These are phyloP conservation scores for Portunus trituberculatus DNA, from an alignment of 1,140 invertebrate genomes.

Conservation along the genomic window DNA sequence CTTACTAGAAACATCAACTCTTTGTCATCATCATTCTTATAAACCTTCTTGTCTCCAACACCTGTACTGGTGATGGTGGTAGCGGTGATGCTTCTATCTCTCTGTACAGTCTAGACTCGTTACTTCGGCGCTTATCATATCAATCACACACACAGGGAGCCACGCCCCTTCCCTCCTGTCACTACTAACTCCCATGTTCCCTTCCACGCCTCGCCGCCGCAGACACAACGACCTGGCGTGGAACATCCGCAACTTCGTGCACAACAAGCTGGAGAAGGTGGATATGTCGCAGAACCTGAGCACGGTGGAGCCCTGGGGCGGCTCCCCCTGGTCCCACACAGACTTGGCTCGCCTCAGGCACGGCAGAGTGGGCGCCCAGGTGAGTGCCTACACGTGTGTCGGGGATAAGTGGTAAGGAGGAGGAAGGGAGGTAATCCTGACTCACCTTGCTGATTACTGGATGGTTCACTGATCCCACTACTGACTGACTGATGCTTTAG, in stretches of 20 bases:
- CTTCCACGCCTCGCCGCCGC: neutral
- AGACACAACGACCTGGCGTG: slow-evolving; percentile 83
- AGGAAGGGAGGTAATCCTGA: neutral
- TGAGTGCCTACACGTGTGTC: slow-evolving; percentile 73
- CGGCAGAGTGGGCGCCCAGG: slow-evolving; percentile 85
- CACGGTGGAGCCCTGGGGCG: slow-evolving; percentile 79
- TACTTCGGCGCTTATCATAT: no score
- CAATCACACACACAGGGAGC: no score
- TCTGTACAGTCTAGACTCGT: no score
- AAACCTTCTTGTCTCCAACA: neutral
- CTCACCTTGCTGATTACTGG: no score
- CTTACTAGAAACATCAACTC: no score
- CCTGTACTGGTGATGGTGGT: no score
- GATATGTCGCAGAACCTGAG: slow-evolving; percentile 80
- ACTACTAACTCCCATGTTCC: neutral
- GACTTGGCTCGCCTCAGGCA: slow-evolving; percentile 82
- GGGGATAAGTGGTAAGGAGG: neutral
- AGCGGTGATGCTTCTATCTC: no score
- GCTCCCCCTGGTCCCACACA: slow-evolving; percentile 82
- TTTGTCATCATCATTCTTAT: no score
- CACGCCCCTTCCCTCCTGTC: no score
- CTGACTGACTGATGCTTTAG: no score
- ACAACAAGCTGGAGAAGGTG: slow-evolving; percentile 81
- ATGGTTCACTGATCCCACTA: no score
- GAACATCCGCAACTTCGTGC: slow-evolving; percentile 80